Evolutionary conservation across 2,888 invertebrate species (phyloP).

Genomic region (Tridacna gigas): DNA sequence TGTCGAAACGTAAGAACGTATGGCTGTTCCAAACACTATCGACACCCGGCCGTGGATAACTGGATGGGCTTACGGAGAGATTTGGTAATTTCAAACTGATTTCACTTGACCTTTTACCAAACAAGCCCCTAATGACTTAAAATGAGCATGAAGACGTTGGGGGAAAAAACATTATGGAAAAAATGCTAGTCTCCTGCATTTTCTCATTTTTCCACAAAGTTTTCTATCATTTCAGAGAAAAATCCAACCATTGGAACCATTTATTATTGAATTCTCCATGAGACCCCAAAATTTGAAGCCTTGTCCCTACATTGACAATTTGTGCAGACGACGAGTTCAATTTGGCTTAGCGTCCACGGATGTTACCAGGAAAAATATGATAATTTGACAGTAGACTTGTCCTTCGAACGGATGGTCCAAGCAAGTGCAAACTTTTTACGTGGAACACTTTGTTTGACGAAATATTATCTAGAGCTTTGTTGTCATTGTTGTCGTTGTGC

Average conservation of each 20-base stretch:
- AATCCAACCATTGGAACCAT: no score
- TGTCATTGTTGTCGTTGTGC: no score
- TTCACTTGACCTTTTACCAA: neutral
- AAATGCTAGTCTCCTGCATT: neutral
- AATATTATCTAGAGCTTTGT: no score
- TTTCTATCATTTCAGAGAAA: no score
- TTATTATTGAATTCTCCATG: no score
- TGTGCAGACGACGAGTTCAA: no score
- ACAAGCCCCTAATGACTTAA: neutral
- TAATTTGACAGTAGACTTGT: neutral
- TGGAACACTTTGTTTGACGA: no score
- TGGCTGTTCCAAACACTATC: constrained; percentile 22
- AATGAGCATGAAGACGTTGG: neutral
- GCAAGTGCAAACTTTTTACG: no score
- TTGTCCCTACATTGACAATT: no score
- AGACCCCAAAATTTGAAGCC: no score
- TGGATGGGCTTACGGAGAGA: neutral
- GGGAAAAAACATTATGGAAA: neutral
- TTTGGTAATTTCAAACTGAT: neutral
- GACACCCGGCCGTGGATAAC: constrained; percentile 6
- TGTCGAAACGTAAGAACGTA: constrained; percentile 16
- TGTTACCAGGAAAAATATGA: neutral
- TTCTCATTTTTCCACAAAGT: neutral
- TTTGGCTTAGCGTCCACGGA: neutral
- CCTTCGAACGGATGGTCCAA: no score